A percentile compares a stretch with the other conserved stretches of the same genome.
These are phyloP conservation scores for Parapristionchus giblindavisi DNA, from an alignment of 2,888 invertebrate species.

Conservation along the genomic window DNA sequence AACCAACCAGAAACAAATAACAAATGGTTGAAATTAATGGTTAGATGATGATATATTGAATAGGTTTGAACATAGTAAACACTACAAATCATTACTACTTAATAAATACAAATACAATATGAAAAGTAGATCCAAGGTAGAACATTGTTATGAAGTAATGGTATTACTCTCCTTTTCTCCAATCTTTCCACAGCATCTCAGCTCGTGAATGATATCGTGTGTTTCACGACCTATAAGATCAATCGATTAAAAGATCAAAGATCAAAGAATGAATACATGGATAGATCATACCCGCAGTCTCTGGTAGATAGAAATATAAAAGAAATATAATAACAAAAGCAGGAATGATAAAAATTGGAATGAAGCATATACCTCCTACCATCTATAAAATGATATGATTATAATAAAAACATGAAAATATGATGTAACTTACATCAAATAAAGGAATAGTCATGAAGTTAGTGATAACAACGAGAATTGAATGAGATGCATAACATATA, in stretches of 20 bases:
- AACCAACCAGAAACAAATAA: too few relatives aligned
- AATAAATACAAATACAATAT: slow-evolving; percentile 6
- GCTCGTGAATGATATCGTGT: slow-evolving; percentile 24
- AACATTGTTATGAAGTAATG: background rate
- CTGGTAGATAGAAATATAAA: slow-evolving; percentile 29
- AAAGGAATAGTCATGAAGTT: slow-evolving; percentile 59
- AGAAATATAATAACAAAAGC: slow-evolving; percentile 42
- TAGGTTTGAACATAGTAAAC: too few relatives aligned
- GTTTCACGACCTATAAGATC: slow-evolving; percentile 23
- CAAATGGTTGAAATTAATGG: too few relatives aligned
- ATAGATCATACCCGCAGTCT: slow-evolving; percentile 27
- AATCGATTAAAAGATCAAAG: background rate
- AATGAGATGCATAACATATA: slow-evolving; percentile 59
- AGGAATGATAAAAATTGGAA: slow-evolving; percentile 60
- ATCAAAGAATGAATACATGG: background rate
- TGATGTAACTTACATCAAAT: slow-evolving; percentile 45
- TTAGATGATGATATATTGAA: too few relatives aligned
- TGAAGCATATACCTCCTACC: slow-evolving; percentile 59
- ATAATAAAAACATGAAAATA: background rate
- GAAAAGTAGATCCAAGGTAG: slow-evolving; percentile 19
- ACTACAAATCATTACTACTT: too few relatives aligned
- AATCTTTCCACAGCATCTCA: slow-evolving; percentile 17
- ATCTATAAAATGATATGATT: slow-evolving; percentile 40
- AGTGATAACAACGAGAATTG: slow-evolving; percentile 58
- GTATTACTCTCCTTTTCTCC: slow-evolving; percentile 5